Percentiles rank a stretch among this genome's conserved stretches.
Evolutionary conservation across 2,113 vertebrate species (phyloP).

Genomic region (Passer domesticus): DNA sequence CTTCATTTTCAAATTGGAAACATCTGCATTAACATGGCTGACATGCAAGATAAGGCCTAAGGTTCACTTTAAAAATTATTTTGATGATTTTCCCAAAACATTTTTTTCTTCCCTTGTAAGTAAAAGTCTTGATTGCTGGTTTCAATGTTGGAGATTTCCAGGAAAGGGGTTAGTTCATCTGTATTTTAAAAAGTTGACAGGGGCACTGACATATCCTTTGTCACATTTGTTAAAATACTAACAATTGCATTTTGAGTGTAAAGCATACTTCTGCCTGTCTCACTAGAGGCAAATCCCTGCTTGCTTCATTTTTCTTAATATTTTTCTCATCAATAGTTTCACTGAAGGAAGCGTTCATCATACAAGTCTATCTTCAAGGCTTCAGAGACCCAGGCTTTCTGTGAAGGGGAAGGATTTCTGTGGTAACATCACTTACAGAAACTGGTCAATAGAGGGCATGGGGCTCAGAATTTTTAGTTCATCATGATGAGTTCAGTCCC

Average conservation of each 20-base stretch:
- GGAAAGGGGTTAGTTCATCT: neutral
- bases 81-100: neutral
- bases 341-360: neutral
- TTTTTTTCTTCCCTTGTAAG: neutral
- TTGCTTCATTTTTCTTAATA: neutral
- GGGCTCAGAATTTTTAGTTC: neutral
- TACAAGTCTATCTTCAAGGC: neutral
- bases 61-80: neutral
- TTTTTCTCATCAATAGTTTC: neutral
- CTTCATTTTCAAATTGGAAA: neutral
- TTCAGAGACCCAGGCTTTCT: neutral
- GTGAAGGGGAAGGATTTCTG: neutral
- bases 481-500: neutral
- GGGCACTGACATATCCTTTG: neutral
- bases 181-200: neutral
- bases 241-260: neutral
- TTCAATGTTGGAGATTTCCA: neutral
- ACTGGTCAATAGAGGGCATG: neutral
- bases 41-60: neutral
- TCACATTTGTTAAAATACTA: neutral
- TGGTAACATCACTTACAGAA: neutral
- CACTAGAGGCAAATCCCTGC: neutral
- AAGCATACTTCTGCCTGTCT: neutral
- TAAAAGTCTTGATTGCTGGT: neutral
- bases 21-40: neutral